These are phyloP conservation scores for Mustela lutreola DNA, from an alignment of 2,113 vertebrate species.

Conservation along the genomic window DNA sequence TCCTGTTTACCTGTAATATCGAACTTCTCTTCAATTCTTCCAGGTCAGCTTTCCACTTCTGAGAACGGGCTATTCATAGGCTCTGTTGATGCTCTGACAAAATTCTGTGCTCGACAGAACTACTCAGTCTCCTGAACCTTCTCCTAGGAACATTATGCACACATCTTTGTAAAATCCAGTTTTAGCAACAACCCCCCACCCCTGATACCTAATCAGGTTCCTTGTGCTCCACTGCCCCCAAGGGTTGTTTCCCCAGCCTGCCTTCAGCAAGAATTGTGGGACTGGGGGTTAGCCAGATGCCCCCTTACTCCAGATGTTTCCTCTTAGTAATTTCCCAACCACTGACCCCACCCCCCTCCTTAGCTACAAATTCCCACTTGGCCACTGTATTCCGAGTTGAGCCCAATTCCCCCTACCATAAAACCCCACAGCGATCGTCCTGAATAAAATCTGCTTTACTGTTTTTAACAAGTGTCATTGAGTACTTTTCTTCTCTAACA, in stretches of 20 bases:
- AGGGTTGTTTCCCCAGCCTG: too few relatives aligned
- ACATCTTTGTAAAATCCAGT: too few relatives aligned
- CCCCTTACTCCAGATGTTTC: neutral
- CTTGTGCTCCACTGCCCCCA: too few relatives aligned
- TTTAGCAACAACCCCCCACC: too few relatives aligned
- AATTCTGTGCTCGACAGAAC: neutral
- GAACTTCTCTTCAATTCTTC: neutral
- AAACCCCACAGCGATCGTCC: neutral
- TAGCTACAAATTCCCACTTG: neutral
- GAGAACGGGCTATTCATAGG: neutral
- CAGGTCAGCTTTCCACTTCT: constrained; percentile 17
- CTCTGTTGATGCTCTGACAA: neutral
- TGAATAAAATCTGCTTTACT: neutral
- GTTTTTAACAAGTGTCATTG: neutral
- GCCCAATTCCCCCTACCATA: neutral
- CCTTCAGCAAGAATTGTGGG: too few relatives aligned
- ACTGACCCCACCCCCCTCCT: neutral
- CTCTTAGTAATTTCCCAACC: neutral
- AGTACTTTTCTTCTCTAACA: neutral
- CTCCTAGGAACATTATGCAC: too few relatives aligned
- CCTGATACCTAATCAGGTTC: too few relatives aligned
- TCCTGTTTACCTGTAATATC: neutral
- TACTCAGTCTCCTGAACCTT: neutral
- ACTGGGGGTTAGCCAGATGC: neutral
- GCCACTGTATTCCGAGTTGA: neutral